These are phyloP conservation scores for Heliconius hermathena DNA, from an alignment of 1,140 invertebrate genomes.

Conservation along the genomic window DNA sequence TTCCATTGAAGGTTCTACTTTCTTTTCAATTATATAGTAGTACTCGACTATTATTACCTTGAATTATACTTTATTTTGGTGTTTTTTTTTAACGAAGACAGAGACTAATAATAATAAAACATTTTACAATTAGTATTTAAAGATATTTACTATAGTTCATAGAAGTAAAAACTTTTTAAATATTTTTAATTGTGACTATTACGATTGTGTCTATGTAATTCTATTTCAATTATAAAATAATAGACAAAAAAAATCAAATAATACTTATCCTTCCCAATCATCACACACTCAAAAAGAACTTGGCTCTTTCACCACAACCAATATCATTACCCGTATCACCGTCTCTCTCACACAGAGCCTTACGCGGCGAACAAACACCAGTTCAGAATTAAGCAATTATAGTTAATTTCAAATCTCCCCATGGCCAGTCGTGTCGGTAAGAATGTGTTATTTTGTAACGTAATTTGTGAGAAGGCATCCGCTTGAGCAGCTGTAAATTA, in stretches of 20 bases:
- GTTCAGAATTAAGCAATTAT: slow-evolving; percentile 80
- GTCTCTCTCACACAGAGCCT: slow-evolving; percentile 57
- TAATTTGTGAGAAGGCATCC: slow-evolving; percentile 80
- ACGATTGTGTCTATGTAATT: too few species aligned
- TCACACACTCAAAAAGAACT: slow-evolving; percentile 2
- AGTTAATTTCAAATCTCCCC: slow-evolving; percentile 77
- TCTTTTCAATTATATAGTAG: too few species aligned
- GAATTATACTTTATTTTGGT: neutral
- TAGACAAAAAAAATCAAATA: too few species aligned
- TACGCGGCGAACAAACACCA: slow-evolving; percentile 68
- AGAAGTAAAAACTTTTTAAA: too few species aligned
- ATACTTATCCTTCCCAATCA: neutral
- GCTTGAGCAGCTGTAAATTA: slow-evolving; percentile 78
- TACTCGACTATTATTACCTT: too few species aligned
- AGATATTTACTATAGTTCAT: too few species aligned
- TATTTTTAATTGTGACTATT: too few species aligned
- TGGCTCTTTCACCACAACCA: slow-evolving; percentile 13
- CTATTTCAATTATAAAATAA: too few species aligned
- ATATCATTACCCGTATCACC: slow-evolving; percentile 40
- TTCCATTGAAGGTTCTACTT: too few species aligned
- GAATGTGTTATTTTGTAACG: slow-evolving; percentile 79
- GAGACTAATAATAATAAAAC: too few species aligned
- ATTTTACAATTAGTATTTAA: too few species aligned
- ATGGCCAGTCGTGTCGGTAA: slow-evolving; percentile 65
- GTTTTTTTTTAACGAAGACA: neutral